phyloP scores from a whole-genome alignment of 2,888 invertebrate genomes.

The Zygogramma bicolorata region DNA sequence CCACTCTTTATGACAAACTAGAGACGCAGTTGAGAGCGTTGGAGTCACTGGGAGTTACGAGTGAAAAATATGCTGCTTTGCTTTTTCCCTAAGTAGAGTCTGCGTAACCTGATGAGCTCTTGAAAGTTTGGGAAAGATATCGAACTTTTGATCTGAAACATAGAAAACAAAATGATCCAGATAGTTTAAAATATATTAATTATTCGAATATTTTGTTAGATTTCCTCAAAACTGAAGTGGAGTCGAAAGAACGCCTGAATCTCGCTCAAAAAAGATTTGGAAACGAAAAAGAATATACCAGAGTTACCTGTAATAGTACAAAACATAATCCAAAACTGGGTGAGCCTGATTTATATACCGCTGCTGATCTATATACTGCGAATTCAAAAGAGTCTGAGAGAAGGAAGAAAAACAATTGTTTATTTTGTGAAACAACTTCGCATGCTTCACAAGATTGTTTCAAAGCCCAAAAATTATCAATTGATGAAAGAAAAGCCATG shows the following conservation, averaged over 20 bases:
- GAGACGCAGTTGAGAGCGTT: neutral
- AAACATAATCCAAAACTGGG: neutral
- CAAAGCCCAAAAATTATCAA: too few species aligned
- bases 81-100: conserved; percentile 11
- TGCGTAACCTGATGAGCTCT: neutral
- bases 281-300: neutral
- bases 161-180: neutral
- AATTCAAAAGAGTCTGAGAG: neutral
- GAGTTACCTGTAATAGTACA: too few species aligned
- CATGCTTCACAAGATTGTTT: neutral
- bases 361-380: neutral
- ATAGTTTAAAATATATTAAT: too few species aligned
- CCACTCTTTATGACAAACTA: conserved; percentile 3
- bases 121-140: conserved; percentile 7
- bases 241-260: neutral
- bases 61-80: neutral
- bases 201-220: too few species aligned
- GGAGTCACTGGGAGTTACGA: too few species aligned
- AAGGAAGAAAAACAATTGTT: neutral
- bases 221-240: neutral
- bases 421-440: conserved; percentile 4
- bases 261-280: neutral
- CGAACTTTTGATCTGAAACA: neutral
- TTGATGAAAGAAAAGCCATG: too few species aligned
- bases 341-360: neutral